phyloP scores from a whole-genome alignment of 2,797 vertebrate genomes.

The Choloepus didactylus region DNA sequence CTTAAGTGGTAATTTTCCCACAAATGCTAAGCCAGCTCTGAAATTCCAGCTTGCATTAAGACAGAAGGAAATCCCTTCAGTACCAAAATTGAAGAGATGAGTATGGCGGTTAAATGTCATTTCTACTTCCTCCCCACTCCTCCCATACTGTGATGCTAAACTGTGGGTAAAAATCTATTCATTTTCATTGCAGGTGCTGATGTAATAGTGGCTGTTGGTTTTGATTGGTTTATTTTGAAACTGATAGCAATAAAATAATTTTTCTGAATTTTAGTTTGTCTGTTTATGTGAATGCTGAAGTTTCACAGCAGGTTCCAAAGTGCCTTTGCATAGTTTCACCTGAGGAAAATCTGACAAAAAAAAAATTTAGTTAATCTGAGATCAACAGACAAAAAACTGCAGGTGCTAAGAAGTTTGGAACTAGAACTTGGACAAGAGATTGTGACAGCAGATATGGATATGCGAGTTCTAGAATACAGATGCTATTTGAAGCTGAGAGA shows the following conservation, averaged over 20 bases:
- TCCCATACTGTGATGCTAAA: not conserved
- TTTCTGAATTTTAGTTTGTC: not conserved
- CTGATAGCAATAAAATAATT: not conserved
- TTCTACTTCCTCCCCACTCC: not conserved
- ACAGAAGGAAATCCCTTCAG: not conserved
- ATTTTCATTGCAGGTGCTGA: not conserved
- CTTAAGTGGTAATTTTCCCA: not conserved
- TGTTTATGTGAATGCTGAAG: not conserved
- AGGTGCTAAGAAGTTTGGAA: not conserved
- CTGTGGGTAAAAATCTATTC: not conserved
- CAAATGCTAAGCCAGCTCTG: not conserved
- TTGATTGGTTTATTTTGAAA: conserved; percentile 52
- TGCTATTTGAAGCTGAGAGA: not conserved
- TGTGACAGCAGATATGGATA: not conserved
- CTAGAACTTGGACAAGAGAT: not conserved
- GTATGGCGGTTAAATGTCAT: not conserved
- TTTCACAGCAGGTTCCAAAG: not conserved
- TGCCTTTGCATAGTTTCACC: not conserved
- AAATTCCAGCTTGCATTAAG: not conserved
- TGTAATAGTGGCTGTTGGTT: not conserved
- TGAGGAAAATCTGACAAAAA: conserved; percentile 10
- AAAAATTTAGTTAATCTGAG: not conserved
- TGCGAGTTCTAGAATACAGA: not conserved
- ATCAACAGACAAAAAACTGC: not conserved
- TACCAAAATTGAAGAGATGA: not conserved